Evolutionary conservation across 2,888 invertebrate genomes (phyloP), one percentile per base, ranked within the genome.

Genomic region (Hartigia nigra): DNA sequence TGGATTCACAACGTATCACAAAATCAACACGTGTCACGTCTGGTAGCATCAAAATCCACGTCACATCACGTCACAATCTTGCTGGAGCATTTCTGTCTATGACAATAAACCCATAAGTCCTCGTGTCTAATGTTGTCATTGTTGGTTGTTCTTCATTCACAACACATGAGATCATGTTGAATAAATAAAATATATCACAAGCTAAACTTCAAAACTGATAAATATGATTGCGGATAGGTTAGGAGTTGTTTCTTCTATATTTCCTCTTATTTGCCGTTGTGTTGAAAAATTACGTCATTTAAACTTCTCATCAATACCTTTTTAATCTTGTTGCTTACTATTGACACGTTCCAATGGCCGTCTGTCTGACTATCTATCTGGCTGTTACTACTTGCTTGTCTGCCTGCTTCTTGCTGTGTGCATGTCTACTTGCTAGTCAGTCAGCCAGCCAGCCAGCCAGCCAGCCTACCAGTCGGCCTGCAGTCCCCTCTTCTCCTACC

Each of bases 381-480:
- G 55, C 55, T 55, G 9, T 9, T 23, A 14, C 9, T 39, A 39
- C 39, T 39, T 9, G 55, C 55, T 55, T 55, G 9, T 55, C 55
- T 55, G 55, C 55, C 23, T 55, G 55, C 55, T 55, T 55, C 9
- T 55, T 55, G 23, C 55, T 55, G 55, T 23, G 9, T 23, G 55
- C 55, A 55, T 55, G 39, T 23, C 39, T 88, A 88, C 91, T 90
- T 91, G 92, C 92, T 92, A 92, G 93, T 91, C 91, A 91, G 92
- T 34, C 74, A 31, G 37, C 35, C 77, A 39, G 39, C 36, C 75
- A 31, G 93, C 91, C 91, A 91, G 92, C 74, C 75, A 31, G 37
- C 36, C 77, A 39, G 39, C 36, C 75, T 14, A 36, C n/a, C 74
- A 35, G 35, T 72, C 76, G 37, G 75, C 39, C 31, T 70, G 32